Base-by-base conservation (phyloP, 2,888 invertebrate species). In the Capitulum mitella region DNA sequence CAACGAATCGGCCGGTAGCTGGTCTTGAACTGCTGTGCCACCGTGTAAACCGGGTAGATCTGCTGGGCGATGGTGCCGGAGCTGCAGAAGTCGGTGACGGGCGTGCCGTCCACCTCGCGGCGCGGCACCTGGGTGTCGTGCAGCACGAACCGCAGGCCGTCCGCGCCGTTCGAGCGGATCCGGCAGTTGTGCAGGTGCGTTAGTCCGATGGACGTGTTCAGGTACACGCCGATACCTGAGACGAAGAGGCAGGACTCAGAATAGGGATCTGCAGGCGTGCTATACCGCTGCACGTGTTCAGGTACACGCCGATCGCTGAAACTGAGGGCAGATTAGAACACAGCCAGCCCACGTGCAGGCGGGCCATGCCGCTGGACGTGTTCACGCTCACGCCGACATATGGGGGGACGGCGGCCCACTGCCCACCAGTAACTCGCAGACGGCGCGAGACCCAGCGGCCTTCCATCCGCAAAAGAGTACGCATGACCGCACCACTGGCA, bases 121-220 rank as follows among this genome's bases (percentile, higher is more conserved):
- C 93, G 91, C 8, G 92, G 90, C 58, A 82, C 81, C 26, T 80
- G 80, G 29, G 92, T 89, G 86, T 95, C 93, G 83, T 93, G 92
- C 78, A 92, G 92, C 29, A 94, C 90, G 85, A 93, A 96, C 85
- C 93, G 92, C 78, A 98, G 87, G 43, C 97, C 97, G 85, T 97
- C 97, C 0, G 92, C 96, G 10, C 92, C 94, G 85, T 97, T 98
- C 83, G 93, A 92, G 81, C 90, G 90, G 26, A 97, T 89, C 76
- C 89, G 87, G 83, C 94, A 93, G 82, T 91, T 91, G 82, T 93
- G 92, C 78, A 97, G 88, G 82, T 91, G 90, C 16, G 92, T 89
- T 84, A 92, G 89, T 1, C 96, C 96, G 83, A 91, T 92, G 78
- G 93, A 93, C 82, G 94, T 94, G 87, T 97, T 96, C 74, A 96